Conservation (phyloP, 1,140 invertebrate genomes). For the Tetramorium alpestre region DNA sequence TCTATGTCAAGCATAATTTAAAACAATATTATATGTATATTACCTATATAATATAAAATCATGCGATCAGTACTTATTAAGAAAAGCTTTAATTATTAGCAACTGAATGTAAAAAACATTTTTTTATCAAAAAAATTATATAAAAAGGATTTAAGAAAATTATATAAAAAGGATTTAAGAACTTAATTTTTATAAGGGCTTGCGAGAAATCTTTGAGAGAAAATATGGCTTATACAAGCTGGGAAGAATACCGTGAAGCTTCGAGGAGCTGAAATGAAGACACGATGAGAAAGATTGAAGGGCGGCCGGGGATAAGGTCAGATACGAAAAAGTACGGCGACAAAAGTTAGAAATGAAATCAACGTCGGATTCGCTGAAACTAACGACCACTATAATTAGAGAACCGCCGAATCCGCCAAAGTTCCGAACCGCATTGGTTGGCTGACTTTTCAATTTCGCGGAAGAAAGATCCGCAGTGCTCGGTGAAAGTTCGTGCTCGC, state of each 20-base stretch:
- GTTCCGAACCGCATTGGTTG: slow-evolving; percentile 38
- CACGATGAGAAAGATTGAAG: not conserved
- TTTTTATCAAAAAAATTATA: slow-evolving; percentile 37
- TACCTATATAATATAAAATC: too few relatives aligned
- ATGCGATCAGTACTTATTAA: not conserved
- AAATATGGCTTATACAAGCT: slow-evolving; percentile 52
- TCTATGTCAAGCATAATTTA: not conserved
- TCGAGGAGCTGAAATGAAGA: not conserved
- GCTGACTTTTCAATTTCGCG: slow-evolving; percentile 68
- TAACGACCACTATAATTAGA: slow-evolving; percentile 74
- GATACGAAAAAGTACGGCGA: slow-evolving; percentile 58
- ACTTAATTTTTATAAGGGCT: slow-evolving; percentile 52
- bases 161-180: slow-evolving; percentile 34
- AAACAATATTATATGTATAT: not conserved
- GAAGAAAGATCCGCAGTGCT: slow-evolving; percentile 43
- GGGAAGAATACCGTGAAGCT: slow-evolving; percentile 5
- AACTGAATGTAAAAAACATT: not conserved
- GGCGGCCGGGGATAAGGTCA: not conserved
- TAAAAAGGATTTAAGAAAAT: slow-evolving; percentile 47
- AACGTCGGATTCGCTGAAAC: slow-evolving; percentile 50
- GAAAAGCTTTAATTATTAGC: not conserved
- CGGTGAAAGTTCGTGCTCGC: slow-evolving; percentile 31
- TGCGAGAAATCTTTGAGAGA: slow-evolving; percentile 21
- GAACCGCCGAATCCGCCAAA: slow-evolving; percentile 30
- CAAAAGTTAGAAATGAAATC: slow-evolving; percentile 64